phyloP scores from a whole-genome alignment of 92 coral and sea anemone genomes.

The Plumapathes pennacea region DNA sequence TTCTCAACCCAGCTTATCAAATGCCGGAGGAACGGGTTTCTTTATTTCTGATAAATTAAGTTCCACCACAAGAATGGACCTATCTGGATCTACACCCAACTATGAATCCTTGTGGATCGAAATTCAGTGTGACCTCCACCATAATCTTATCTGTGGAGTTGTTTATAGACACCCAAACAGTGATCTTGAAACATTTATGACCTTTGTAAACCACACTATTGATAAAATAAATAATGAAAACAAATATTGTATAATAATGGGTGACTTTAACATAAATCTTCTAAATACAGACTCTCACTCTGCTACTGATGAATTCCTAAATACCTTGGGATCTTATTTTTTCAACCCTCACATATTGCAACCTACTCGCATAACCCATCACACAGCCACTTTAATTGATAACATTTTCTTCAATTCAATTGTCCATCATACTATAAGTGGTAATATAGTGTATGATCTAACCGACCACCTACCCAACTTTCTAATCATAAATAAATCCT shows the following conservation, averaged over 20 bases:
- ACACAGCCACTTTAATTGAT: constrained; percentile 58
- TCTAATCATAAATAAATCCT: constrained; percentile 25
- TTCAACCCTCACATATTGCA: constrained; percentile 48
- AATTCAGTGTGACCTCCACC: constrained; percentile 21
- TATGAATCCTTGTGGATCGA: constrained; percentile 59
- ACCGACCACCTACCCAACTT: constrained; percentile 62
- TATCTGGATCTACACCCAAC: constrained; percentile 7
- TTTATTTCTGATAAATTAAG: constrained; percentile 12
- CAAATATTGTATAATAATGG: constrained; percentile 29
- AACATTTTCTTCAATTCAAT: constrained; percentile 57
- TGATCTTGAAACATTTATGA: constrained; percentile 20
- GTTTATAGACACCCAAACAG: constrained; percentile 49
- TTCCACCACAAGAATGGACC: constrained; percentile 10
- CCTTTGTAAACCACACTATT: constrained; percentile 22
- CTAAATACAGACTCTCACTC: constrained; percentile 39
- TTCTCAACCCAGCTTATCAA: constrained; percentile 41
- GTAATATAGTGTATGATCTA: constrained; percentile 38
- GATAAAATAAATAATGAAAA: constrained; percentile 24
- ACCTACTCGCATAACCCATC: constrained; percentile 49
- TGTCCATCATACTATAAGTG: constrained; percentile 45
- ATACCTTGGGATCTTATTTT: constrained; percentile 24
- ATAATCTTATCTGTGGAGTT: constrained; percentile 48
- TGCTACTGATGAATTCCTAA: constrained; percentile 45
- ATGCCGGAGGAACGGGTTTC: constrained; percentile 36
- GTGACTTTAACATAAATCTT: constrained; percentile 49